Evolutionary conservation across 2,888 invertebrate species (phyloP), one percentile per base, ranked within the genome.

Genomic region (Tetragonisca angustula): DNA sequence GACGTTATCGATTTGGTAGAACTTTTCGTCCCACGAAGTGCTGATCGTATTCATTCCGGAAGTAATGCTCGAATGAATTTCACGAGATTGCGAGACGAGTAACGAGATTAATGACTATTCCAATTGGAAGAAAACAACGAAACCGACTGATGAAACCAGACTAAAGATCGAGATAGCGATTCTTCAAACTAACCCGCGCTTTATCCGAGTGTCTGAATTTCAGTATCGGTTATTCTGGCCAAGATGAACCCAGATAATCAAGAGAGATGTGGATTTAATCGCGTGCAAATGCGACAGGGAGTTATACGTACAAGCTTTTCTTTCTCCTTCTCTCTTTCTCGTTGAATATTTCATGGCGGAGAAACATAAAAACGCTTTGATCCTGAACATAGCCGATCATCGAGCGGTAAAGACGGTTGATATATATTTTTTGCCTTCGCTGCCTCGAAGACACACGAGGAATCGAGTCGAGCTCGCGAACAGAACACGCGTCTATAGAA

Each of bases 291-390:
- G 68, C 64, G 24, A 19, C 2, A 17, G 43, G 6, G 21, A 6
- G 13, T 21, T 21, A 0, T 21, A 24, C 6, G 64, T 59, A 19
- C n/a, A 24, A 50, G 24, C 70, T 74, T 67, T 36, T 27, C 36
- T 81, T 71, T 36, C 21, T 49, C 21, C 4, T 13, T 32, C 5
- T 17, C 50, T 17, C 9, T 36, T 43, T 43, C 54, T 43, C 54
- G 61, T 75, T 71, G 78, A 74, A 78, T 69, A 56, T 78, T 84
- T 74, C 71, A 83, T 83, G 24, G 36, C 3, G 19, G 15, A 36
- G 43, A 17, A 68, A 32, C 24, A 27, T 71, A 24, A 70, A 73
- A 27, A 68, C 67, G 19, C 76, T 76, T 75, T 76, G 64, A 76
- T 76, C 59, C 68, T 61, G 19, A 27, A 69, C 65, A 56, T 67